These are phyloP conservation scores for Hypselothyrea guttata DNA, from an alignment of 2,888 invertebrate genomes.

Conservation along the genomic window DNA sequence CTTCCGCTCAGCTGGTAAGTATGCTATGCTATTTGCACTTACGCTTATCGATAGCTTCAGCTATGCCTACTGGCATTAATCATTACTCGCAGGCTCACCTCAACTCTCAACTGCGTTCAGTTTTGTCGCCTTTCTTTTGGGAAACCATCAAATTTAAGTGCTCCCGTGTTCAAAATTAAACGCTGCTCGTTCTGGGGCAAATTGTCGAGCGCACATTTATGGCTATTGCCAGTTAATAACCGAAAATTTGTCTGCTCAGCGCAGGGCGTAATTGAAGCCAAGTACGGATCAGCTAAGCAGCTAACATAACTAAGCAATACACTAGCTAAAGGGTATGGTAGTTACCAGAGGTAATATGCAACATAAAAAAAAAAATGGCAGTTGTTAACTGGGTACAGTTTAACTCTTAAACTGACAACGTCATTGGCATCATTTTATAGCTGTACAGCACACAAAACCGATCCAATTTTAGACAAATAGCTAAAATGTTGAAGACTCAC, in stretches of 20 bases:
- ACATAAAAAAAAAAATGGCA: too few relatives aligned
- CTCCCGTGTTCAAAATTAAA: conserved; percentile 23
- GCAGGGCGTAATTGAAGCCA: conserved; percentile 33
- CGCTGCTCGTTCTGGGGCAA: background rate
- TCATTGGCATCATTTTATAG: too few relatives aligned
- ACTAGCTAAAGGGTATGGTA: too few relatives aligned
- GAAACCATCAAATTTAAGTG: conserved; percentile 39
- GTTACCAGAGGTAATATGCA: too few relatives aligned
- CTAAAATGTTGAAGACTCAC: too few relatives aligned
- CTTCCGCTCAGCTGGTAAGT: conserved; percentile 31
- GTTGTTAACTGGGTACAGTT: too few relatives aligned
- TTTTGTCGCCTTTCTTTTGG: conserved; percentile 31
- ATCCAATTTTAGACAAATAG: too few relatives aligned
- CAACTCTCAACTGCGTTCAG: background rate
- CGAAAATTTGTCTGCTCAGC: conserved; percentile 65
- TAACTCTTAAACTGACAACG: too few relatives aligned
- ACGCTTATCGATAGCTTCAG: conserved; percentile 31
- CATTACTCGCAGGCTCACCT: background rate
- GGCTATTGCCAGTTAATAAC: conserved; percentile 58
- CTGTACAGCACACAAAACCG: too few relatives aligned
- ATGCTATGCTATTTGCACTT: conserved; percentile 30
- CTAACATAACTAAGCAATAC: background rate
- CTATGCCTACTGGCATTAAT: background rate
- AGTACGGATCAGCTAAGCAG: conserved; percentile 1
- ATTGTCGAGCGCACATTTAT: conserved; percentile 34